Percentiles rank a stretch among this genome's conserved stretches.
phyloP scores from a whole-genome alignment of 1,140 invertebrate species.

The Centruroides vittatus region DNA sequence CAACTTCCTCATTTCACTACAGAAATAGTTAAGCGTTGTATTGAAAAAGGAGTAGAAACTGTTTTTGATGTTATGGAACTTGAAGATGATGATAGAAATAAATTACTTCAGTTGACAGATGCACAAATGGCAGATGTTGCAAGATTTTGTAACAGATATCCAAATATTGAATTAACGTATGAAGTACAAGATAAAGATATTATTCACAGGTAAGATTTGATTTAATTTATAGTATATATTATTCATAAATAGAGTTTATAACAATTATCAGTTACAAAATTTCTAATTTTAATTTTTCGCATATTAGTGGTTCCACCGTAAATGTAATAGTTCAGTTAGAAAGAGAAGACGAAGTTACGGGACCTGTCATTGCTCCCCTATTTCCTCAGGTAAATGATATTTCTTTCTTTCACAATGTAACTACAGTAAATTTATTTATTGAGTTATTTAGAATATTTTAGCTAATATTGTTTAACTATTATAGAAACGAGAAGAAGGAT shows the following conservation, averaged over 20 bases:
- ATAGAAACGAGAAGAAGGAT: constrained; percentile 91
- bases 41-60: constrained; percentile 82
- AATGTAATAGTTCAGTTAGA: constrained; percentile 85
- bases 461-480: constrained; percentile 28
- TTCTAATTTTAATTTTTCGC: background rate
- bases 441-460: constrained; percentile 14
- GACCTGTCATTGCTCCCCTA: constrained; percentile 92
- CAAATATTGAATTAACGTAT: constrained; percentile 93
- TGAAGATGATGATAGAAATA: constrained; percentile 82
- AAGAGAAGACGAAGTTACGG: constrained; percentile 90
- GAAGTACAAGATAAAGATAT: constrained; percentile 71
- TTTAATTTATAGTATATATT: background rate
- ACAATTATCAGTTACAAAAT: background rate
- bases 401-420: constrained; percentile 1
- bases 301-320: constrained; percentile 58
- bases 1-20: constrained; percentile 89
- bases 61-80: constrained; percentile 98
- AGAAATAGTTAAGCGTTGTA: constrained; percentile 81
- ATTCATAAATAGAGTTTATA: background rate
- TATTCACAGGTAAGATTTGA: constrained; percentile 27
- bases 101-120: constrained; percentile 68
- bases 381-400: constrained; percentile 64
- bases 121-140: constrained; percentile 93
- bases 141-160: constrained; percentile 95
- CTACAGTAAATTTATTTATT: background rate